Evolutionary conservation across 2,888 invertebrate species (phyloP), one percentile per base, ranked within the genome.

Genomic region (Synanthedon vespiformis): DNA sequence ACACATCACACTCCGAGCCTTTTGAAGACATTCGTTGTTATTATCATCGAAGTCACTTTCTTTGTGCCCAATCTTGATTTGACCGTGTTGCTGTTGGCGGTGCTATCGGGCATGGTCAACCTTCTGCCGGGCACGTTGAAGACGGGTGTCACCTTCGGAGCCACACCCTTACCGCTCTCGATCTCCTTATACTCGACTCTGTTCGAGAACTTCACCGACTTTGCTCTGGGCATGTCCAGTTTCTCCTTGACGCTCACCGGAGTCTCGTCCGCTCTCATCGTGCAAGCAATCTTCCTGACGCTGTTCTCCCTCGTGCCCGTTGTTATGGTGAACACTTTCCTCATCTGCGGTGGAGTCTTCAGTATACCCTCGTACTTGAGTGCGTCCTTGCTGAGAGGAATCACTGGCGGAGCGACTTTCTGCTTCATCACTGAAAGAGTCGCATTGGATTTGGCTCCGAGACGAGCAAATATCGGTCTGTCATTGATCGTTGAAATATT

Each of bases 321-420:
- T 0, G 80, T 84, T 0, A 85, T 75, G 0, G 79, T 80, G 13
- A 80, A 74, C 0, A 70, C 60, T 60, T 79, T 84, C 51, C 80
- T 78, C 0, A 61, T 40, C 0, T 61, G 57, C 0, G 73, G 56
- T 0, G 65, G 55, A 14, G 64, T 66, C 65, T 88, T 88, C 10
- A 88, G 64, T 12, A 88, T 86, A 1, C 88, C 88, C 58, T 85
- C 85, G 57, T 88, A 88, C 61, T 85, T 81, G 4, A 88, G 71
- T 1, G 87, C 87, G 51, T 81, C 80, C 55, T 74, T 77, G 2
- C 69, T 70, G 1, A 82, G 65, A 0, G 83, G 84, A 40, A 82
- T 69, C 0, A 56, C 52, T 6, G 55, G 62, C 0, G 83, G 84
- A 40, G 82, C 68, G 0, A 56, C 52, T 8, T 55, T 62, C 1